Base-by-base conservation (phyloP, 2,888 invertebrate genomes). In the Atethmia centrago region DNA sequence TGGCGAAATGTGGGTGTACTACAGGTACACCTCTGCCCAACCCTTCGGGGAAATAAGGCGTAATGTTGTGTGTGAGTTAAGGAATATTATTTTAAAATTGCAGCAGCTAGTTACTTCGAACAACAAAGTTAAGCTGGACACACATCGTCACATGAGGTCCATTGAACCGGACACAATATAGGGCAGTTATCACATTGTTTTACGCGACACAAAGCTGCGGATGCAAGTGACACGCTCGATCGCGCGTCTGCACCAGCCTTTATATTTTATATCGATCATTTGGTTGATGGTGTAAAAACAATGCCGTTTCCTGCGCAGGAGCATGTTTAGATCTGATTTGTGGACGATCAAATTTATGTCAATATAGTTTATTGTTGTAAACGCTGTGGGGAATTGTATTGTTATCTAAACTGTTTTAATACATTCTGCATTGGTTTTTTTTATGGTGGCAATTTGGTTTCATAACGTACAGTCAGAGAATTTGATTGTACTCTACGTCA, bases 151-250 rank as follows among this genome's bases (percentile, higher is more conserved):
- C 47, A 58, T 67, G 61, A 69, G 71, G 79, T 79, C 71, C 85
- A 90, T 88, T 89, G 88, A 90, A 87, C 89, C 86, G 83, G 83
- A 84, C 78, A 85, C 82, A 85, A 71, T 78, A 85, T 74, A 81
- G 51, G 80, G 77, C 86, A 84, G 89, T 87, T 90, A 89, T 87
- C 80, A 90, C 87, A 92, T 93, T 93, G 94, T 94, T 93, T 93
- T 93, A 92, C 68, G 75, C 78, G 81, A 85, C 78, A 93, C 93
- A 93, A 94, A 92, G 87, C 85, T 78, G 79, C 94, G 94, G 94
- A 93, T 92, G 91, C 89, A 86, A 88, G 75, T 85, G 89, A 83
- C 88, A 93, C 92, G 94, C 89, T 92, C 91, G 90, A 94, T 94
- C 92, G 92, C 91, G 80, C 84, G 84, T 91, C 86, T 90, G 89